A percentile compares a stretch with the other conserved stretches of the same genome.
These are phyloP conservation scores for Nudaria mundana DNA, from an alignment of 2,888 invertebrate species.

Conservation along the genomic window DNA sequence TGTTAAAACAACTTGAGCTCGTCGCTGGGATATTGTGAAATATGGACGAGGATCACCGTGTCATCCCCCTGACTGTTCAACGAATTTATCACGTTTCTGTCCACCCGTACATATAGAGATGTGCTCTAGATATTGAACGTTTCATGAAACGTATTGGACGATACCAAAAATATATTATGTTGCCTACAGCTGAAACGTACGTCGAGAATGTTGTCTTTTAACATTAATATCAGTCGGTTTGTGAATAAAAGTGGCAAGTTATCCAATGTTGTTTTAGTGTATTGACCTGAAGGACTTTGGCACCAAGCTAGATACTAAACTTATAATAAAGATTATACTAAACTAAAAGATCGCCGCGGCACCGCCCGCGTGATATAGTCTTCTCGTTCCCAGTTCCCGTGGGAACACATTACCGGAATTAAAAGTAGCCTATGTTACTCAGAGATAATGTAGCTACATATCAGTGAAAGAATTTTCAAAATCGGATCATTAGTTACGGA, in stretches of 20 bases:
- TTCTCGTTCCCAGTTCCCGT: too few species aligned
- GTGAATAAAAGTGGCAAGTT: not conserved
- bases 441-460: too few species aligned
- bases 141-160: slow-evolving; percentile 37
- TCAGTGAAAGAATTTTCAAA: too few species aligned
- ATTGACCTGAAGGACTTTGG: too few species aligned
- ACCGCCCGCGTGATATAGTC: too few species aligned
- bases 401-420: too few species aligned
- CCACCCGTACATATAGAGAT: slow-evolving; percentile 44
- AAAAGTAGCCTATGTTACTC: too few species aligned
- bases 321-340: too few species aligned
- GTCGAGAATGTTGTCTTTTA: slow-evolving; percentile 16
- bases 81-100: slow-evolving; percentile 61
- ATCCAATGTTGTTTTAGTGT: too few species aligned
- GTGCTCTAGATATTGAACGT: slow-evolving; percentile 36
- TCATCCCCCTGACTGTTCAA: slow-evolving; percentile 53
- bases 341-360: too few species aligned
- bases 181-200: slow-evolving; percentile 25
- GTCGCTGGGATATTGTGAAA: slow-evolving; percentile 62
- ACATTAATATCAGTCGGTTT: not conserved
- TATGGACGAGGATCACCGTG: slow-evolving; percentile 61
- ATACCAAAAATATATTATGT: slow-evolving; percentile 38
- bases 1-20: slow-evolving; percentile 47
- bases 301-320: too few species aligned
- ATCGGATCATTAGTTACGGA: too few species aligned